These are phyloP conservation scores for Gastracanthus pulcherrimus DNA, from an alignment of 2,888 invertebrate species.

Conservation along the genomic window DNA sequence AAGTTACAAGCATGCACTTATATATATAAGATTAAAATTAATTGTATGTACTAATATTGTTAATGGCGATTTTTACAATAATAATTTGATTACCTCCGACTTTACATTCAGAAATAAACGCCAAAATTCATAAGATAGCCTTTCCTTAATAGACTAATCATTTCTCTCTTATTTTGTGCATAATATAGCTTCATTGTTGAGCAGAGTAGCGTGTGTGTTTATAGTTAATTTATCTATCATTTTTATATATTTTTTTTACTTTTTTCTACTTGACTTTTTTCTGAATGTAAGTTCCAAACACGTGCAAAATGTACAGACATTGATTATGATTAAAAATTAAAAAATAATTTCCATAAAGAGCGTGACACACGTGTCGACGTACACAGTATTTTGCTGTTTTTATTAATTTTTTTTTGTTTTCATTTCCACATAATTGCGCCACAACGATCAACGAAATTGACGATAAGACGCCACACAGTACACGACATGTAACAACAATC, in stretches of 20 bases:
- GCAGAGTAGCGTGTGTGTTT: conserved; percentile 28
- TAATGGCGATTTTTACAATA: conserved; percentile 58
- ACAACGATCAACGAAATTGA: conserved; percentile 50
- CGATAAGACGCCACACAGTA: conserved; percentile 43
- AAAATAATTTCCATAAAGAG: conserved; percentile 47
- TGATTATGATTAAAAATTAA: conserved; percentile 48
- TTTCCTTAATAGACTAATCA: background rate
- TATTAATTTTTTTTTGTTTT: conserved; percentile 25
- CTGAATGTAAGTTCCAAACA: conserved; percentile 54
- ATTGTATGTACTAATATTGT: conserved; percentile 54
- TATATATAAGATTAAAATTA: conserved; percentile 49
- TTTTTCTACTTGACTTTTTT: conserved; percentile 4
- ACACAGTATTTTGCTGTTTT: background rate
- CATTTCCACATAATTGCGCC: conserved; percentile 20
- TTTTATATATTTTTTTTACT: background rate
- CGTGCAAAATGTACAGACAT: conserved; percentile 58
- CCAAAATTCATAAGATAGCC: background rate
- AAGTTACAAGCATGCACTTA: conserved; percentile 58
- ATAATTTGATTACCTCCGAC: conserved; percentile 51
- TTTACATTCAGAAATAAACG: conserved; percentile 56
- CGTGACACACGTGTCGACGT: conserved; percentile 29
- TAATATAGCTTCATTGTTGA: conserved; percentile 19
- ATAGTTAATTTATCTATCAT: background rate
- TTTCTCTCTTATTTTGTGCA: conserved; percentile 42
- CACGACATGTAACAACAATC: conserved; percentile 10